These are phyloP conservation scores for Himalopsyche tibetana DNA, from an alignment of 2,888 invertebrate genomes.

Conservation along the genomic window DNA sequence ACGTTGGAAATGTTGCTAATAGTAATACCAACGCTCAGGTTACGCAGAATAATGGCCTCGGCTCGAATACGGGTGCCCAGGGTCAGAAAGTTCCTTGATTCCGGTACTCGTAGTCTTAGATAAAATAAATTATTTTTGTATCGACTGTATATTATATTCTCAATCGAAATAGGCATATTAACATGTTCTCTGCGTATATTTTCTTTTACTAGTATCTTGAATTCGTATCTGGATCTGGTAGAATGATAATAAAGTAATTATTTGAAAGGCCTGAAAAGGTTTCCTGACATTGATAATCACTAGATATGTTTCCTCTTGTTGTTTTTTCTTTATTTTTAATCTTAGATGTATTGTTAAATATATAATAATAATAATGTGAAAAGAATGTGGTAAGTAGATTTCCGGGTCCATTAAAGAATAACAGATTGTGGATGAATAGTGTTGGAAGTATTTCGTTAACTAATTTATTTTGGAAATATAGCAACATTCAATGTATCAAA, in stretches of 20 bases:
- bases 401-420: no score
- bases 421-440: no score
- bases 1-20: neutral
- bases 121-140: neutral
- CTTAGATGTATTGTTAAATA: no score
- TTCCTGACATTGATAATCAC: no score
- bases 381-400: no score
- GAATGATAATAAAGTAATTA: neutral
- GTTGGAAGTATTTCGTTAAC: no score
- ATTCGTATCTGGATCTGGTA: neutral
- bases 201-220: neutral
- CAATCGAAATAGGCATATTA: neutral
- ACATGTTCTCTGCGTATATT: neutral
- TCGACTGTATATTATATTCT: neutral
- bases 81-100: conserved; percentile 58
- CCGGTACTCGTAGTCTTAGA: conserved; percentile 3
- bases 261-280: neutral
- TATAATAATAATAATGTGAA: no score
- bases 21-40: conserved; percentile 46
- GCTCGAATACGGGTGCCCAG: conserved; percentile 47
- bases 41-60: conserved; percentile 59
- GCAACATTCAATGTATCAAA: no score
- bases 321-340: no score
- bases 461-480: no score
- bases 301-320: no score